Evolutionary conservation across 1,140 invertebrate genomes (phyloP).

Genomic region (Nephotettix cincticeps): DNA sequence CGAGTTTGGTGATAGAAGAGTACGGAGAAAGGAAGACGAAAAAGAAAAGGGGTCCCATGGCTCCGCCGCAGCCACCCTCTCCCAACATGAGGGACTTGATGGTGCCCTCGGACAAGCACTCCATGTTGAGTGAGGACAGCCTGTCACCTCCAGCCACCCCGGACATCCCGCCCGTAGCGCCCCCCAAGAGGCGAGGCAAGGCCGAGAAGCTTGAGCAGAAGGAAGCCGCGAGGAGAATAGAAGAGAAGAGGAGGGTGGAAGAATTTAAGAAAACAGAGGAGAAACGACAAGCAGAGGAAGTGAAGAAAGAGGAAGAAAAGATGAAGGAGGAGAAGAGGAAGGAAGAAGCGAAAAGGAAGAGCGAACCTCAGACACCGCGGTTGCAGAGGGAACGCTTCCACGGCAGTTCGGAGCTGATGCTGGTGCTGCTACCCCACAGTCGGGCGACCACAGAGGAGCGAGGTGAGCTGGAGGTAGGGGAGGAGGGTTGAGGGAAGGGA

Average conservation of each 20-base stretch:
- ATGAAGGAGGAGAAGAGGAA: neutral
- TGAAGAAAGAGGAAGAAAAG: slow-evolving; percentile 4
- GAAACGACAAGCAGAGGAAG: slow-evolving; percentile 23
- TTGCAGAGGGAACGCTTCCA: slow-evolving; percentile 45
- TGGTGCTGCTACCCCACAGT: slow-evolving; percentile 70
- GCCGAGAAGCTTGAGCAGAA: neutral
- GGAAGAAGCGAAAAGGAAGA: slow-evolving; percentile 21
- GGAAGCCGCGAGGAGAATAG: neutral
- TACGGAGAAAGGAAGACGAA: slow-evolving; percentile 18
- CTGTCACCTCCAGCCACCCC: slow-evolving; percentile 13
- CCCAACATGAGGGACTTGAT: neutral
- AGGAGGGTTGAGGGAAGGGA: too few relatives aligned
- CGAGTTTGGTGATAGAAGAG: neutral
- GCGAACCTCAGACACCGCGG: neutral
- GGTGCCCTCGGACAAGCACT: neutral
- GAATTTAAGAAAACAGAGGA: slow-evolving; percentile 1
- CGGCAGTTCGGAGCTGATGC: slow-evolving; percentile 74
- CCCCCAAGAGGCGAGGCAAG: neutral
- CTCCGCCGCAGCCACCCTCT: neutral
- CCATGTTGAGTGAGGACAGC: slow-evolving; percentile 18
- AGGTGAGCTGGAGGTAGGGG: too few relatives aligned
- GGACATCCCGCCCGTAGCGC: neutral
- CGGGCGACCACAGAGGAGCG: slow-evolving; percentile 42
- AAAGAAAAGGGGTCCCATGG: neutral
- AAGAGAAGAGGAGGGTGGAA: neutral